Evolutionary conservation across 2,888 invertebrate genomes (phyloP), one percentile per base, ranked within the genome.

Genomic region (Spilarctia lutea): DNA sequence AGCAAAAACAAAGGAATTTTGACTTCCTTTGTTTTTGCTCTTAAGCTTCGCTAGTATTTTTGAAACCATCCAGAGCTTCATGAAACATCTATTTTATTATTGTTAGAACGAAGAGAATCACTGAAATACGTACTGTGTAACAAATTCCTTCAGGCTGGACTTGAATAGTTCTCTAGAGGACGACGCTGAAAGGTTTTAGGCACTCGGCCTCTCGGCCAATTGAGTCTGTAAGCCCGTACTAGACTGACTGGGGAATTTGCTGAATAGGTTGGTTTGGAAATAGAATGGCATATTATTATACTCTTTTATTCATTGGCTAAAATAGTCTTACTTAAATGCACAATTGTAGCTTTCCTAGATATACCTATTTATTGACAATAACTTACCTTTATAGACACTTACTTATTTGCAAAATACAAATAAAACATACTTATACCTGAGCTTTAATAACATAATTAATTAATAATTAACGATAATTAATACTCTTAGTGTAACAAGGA

Each of bases 141-240:
- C 81, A 66, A 78, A 78, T 80, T 78, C 83, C 81, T 75, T 60
- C 42, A 75, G 77, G 82, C 77, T 74, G 65, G 42, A 56, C 45
- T 79, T 75, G 73, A 77, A 79, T 81, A 35, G 75, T 63, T 35
- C 82, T 75, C 83, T 24, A n/a, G 83, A 75, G 83, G 70, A 73
- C 78, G 76, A 78, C 74, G 66, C 74, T 24, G 72, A 80, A 76
- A 81, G 75, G 81, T 77, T 79, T 77, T 48, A 52, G 75, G 48
- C 42, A 75, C 45, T 70, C 71, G 35, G 72, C 69, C 67, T 75
- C 63, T 71, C 68, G 42, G 72, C 60, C 81, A 72, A 77, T 81
- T 66, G 67, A 72, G 68, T 68, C 63, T 60, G 13, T 56, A 56
- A 56, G 52, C n/a, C 35, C 42, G 67, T 65, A 76, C 74, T 74